phyloP scores from a whole-genome alignment of 2,888 invertebrate species.

The Biston stratarius region DNA sequence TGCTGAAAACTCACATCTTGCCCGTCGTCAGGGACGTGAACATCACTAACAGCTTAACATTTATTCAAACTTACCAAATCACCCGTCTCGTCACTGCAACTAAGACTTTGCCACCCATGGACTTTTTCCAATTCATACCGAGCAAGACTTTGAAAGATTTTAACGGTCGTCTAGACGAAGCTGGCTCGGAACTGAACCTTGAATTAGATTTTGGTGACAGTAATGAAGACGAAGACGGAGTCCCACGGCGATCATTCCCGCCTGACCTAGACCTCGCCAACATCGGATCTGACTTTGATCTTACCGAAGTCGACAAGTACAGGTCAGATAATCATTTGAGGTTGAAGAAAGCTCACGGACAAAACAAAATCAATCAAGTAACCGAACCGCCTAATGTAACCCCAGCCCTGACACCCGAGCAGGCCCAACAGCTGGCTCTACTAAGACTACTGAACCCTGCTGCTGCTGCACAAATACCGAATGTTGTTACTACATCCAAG shows the following conservation, averaged over 20 bases:
- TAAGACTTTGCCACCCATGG: slow-evolving; percentile 95
- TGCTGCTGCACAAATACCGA: slow-evolving; percentile 88
- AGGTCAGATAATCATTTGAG: slow-evolving; percentile 85
- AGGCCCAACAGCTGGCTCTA: slow-evolving; percentile 91
- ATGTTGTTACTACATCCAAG: slow-evolving; percentile 92
- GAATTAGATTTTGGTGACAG: slow-evolving; percentile 95
- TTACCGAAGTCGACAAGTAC: slow-evolving; percentile 89
- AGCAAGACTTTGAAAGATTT: slow-evolving; percentile 95
- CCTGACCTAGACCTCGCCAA: slow-evolving; percentile 90
- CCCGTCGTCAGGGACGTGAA: slow-evolving; percentile 92
- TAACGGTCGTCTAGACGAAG: slow-evolving; percentile 94
- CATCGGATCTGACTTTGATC: slow-evolving; percentile 90
- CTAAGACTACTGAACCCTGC: slow-evolving; percentile 90
- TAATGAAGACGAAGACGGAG: slow-evolving; percentile 87
- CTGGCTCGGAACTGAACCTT: slow-evolving; percentile 94
- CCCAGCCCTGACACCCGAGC: slow-evolving; percentile 88
- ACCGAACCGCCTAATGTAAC: slow-evolving; percentile 75
- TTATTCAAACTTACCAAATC: slow-evolving; percentile 95
- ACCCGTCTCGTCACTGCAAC: slow-evolving; percentile 95
- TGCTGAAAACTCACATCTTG: slow-evolving; percentile 95
- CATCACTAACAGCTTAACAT: slow-evolving; percentile 91
- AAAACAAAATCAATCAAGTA: slow-evolving; percentile 77
- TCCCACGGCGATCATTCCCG: slow-evolving; percentile 84
- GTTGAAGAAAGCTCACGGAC: slow-evolving; percentile 79
- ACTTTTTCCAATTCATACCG: slow-evolving; percentile 94